phyloP scores from a whole-genome alignment of 2,888 invertebrate species.

The Amaurobius ferox region DNA sequence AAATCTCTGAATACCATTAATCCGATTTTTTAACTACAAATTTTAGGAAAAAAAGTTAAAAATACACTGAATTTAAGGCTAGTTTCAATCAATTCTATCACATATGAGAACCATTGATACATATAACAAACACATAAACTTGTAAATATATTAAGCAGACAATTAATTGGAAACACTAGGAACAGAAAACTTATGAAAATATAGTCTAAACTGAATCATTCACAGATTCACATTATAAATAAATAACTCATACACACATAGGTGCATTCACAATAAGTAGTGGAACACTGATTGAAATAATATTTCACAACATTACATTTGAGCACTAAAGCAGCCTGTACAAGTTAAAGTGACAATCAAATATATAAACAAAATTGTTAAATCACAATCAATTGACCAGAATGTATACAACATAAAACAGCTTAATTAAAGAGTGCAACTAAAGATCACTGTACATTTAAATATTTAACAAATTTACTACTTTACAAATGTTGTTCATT shows the following conservation, averaged over 20 bases:
- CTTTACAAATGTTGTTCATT: too few species aligned
- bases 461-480: too few species aligned
- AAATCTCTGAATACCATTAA: too few species aligned
- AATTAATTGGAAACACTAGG: not conserved
- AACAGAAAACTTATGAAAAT: constrained; percentile 10
- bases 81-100: too few species aligned
- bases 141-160: too few species aligned
- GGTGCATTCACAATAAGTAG: not conserved
- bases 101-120: not conserved
- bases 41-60: too few species aligned
- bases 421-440: not conserved
- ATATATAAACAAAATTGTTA: not conserved
- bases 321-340: constrained; percentile 5
- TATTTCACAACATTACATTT: not conserved
- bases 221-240: constrained; percentile 1
- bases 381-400: not conserved
- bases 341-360: not conserved
- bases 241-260: not conserved
- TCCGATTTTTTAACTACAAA: too few species aligned
- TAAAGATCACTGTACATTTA: too few species aligned
- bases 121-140: too few species aligned
- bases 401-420: not conserved
- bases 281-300: not conserved
- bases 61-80: too few species aligned
- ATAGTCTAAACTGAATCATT: not conserved